These are phyloP conservation scores for Thereva unica DNA, from an alignment of 2,888 invertebrate genomes.

Conservation along the genomic window DNA sequence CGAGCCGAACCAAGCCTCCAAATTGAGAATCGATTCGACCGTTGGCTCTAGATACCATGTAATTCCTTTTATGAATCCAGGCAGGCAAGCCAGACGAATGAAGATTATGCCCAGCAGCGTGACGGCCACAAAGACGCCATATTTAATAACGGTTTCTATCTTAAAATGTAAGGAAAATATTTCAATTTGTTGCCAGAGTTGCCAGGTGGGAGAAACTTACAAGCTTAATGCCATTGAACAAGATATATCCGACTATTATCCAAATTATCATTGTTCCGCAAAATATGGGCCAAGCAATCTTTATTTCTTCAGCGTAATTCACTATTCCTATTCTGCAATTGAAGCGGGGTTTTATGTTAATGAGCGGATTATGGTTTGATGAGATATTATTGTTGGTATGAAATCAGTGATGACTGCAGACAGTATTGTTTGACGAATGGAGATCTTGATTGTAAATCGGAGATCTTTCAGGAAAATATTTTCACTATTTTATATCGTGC, in stretches of 20 bases:
- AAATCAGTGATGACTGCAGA: no score
- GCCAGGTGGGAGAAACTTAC: slow-evolving; percentile 1
- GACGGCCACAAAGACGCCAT: slow-evolving; percentile 1
- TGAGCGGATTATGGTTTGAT: no score
- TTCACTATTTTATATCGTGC: no score
- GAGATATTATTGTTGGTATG: no score
- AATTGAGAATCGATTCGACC: not conserved
- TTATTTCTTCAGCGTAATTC: not conserved
- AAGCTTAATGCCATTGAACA: slow-evolving; percentile 13
- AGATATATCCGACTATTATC: slow-evolving; percentile 2
- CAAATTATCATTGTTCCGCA: slow-evolving; percentile 8
- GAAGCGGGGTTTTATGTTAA: no score
- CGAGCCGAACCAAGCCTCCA: slow-evolving; percentile 28
- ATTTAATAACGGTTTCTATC: slow-evolving; percentile 33
- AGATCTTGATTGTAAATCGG: no score
- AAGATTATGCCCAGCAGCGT: slow-evolving; percentile 11
- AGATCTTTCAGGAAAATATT: no score
- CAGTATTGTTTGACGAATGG: no score
- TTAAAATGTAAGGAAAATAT: slow-evolving; percentile 13
- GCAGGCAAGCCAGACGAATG: slow-evolving; percentile 9
- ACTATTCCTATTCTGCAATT: no score
- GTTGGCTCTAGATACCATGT: not conserved
- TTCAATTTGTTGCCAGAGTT: not conserved
- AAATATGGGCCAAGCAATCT: slow-evolving; percentile 25
- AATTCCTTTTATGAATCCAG: slow-evolving; percentile 23